Evolutionary conservation across 1,140 invertebrate species (phyloP), one percentile per base, ranked within the genome.

Genomic region (Hyphantria cunea): DNA sequence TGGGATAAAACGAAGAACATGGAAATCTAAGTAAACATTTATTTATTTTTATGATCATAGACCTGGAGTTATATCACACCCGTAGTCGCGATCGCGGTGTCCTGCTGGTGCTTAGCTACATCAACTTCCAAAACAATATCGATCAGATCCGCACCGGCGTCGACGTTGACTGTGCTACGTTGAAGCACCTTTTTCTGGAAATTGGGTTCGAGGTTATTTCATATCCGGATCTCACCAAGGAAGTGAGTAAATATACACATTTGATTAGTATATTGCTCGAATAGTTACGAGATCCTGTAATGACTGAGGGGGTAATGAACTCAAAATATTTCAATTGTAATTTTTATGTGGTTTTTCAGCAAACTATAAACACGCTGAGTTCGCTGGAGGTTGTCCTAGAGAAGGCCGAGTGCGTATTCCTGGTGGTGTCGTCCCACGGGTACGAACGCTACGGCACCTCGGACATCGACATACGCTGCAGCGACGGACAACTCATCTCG

Each of bases 341-440:
- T 13, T n/a, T 14, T 47, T 34, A 9, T 47, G 10, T 62, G 9
- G 10, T n/a, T n/a, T n/a, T n/a, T n/a, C 65, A 89, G 84, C 66
- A 86, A 50, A 85, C 84, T 13, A 32, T 74, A 50, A 47, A 72
- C 17, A 85, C 80, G 6, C 68, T 89, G 50, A 52, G 67, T 44
- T 64, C 51, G 17, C 63, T 86, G 51, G 70, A 72, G 42, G 45
- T 70, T 25, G 79, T 80, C 59, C 66, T 82, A 52, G 67, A 56
- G 55, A 76, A 74, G 15, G 64, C 68, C 48, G 86, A 90, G 71
- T 82, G 84, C 63, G 82, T 91, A 62, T 91, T 91, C 76, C 70
- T 91, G 6, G 84, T 91, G 75, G 83, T 91, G 53, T 89, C 89
- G 37, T 91, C 89, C 58, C 90, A 91, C 77, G 90, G 90, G 7